phyloP scores from a whole-genome alignment of 2,113 vertebrate species.

The Cyprinodon brontotheroides region DNA sequence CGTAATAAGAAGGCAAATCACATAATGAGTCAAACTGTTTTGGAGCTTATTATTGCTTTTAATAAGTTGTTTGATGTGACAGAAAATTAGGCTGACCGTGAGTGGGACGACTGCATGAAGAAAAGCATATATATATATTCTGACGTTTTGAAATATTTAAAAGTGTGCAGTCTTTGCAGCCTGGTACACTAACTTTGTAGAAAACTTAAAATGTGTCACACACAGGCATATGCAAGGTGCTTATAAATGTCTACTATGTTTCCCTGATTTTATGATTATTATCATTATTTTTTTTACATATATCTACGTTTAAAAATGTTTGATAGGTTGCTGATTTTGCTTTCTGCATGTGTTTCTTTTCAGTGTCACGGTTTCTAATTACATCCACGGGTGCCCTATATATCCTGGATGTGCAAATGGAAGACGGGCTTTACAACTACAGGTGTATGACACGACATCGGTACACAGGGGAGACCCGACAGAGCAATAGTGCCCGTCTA shows the following conservation, averaged over 20 bases:
- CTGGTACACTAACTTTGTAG: background rate
- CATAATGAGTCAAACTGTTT: background rate
- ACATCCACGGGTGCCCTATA: constrained; percentile 99
- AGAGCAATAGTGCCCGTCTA: constrained; percentile 98
- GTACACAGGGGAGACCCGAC: constrained; percentile 96
- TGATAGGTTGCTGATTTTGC: background rate
- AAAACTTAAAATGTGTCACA: constrained; percentile 4
- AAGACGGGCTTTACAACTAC: constrained; percentile 98
- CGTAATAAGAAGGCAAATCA: background rate
- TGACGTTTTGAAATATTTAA: background rate
- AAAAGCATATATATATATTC: constrained; percentile 11
- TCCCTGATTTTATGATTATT: background rate
- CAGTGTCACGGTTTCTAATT: constrained; percentile 99
- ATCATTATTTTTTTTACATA: background rate
- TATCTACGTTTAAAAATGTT: background rate
- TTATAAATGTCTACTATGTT: background rate
- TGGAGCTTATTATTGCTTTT: constrained; percentile 4
- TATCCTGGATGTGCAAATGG: constrained; percentile 99
- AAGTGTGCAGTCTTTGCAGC: background rate
- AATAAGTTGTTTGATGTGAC: background rate
- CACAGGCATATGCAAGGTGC: background rate
- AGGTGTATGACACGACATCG: constrained; percentile 96
- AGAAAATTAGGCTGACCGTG: constrained; percentile 12
- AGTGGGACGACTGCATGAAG: constrained; percentile 2
- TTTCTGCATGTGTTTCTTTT: constrained; percentile 19